A percentile compares a stretch with the other conserved stretches of the same genome.
These are phyloP conservation scores for Polypedilum pembai DNA, from an alignment of 1,140 invertebrate species.

Conservation along the genomic window DNA sequence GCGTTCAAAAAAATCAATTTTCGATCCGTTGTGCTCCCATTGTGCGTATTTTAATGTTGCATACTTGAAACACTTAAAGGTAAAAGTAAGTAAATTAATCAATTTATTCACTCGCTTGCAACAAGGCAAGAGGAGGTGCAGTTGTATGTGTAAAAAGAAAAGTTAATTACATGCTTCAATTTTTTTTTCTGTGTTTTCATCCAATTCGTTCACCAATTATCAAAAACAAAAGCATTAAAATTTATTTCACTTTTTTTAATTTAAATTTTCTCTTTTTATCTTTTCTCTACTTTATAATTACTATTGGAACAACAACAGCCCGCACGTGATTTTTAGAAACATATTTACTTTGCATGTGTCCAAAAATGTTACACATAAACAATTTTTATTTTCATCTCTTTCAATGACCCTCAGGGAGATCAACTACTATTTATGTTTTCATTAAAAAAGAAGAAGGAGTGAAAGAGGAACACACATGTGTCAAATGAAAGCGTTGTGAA, in stretches of 20 bases:
- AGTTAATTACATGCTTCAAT: slow-evolving; percentile 18
- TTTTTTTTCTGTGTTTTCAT: background rate
- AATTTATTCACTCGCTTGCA: background rate
- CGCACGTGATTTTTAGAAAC: background rate
- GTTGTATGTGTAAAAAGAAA: slow-evolving; percentile 11
- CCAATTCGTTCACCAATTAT: background rate
- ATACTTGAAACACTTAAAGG: background rate
- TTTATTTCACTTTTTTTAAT: background rate
- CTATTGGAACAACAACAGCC: background rate
- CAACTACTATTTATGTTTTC: background rate
- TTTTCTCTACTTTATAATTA: slow-evolving; percentile 1
- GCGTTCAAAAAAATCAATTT: background rate
- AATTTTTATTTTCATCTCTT: background rate
- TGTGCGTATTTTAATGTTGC: background rate
- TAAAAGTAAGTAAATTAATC: background rate
- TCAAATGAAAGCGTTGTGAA: background rate
- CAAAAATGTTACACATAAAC: background rate
- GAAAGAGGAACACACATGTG: background rate
- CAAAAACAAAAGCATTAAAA: background rate
- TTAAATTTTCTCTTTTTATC: too few relatives aligned
- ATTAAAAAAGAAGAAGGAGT: background rate
- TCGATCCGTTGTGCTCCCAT: slow-evolving; percentile 15
- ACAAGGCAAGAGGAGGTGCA: background rate
- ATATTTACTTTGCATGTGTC: slow-evolving; percentile 5
- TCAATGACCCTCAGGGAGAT: background rate